Evolutionary conservation across 1,140 invertebrate genomes (phyloP).

Genomic region (Drosophila nannoptera): DNA sequence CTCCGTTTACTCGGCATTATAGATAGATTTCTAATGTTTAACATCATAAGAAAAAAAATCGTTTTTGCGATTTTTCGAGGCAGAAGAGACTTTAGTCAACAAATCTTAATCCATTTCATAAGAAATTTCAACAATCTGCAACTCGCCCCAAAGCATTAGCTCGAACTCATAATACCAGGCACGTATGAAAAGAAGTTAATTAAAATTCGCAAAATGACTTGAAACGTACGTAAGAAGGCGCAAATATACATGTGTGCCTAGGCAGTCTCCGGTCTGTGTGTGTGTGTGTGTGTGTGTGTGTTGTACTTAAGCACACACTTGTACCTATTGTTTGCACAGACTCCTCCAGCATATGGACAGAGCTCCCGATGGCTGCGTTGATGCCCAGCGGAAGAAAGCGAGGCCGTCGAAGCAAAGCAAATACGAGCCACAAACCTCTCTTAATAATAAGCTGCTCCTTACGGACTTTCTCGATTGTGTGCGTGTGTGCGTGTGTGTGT

Average conservation of each 20-base stretch:
- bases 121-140: neutral
- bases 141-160: slow-evolving; percentile 4
- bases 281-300: slow-evolving; percentile 7
- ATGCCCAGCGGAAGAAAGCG: slow-evolving; percentile 13
- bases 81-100: too few species aligned
- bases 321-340: slow-evolving; percentile 50
- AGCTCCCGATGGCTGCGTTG: slow-evolving; percentile 7
- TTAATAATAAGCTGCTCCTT: slow-evolving; percentile 56
- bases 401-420: slow-evolving; percentile 51
- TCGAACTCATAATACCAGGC: slow-evolving; percentile 5
- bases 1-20: too few species aligned
- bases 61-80: too few species aligned
- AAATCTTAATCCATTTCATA: too few species aligned
- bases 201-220: slow-evolving; percentile 68
- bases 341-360: slow-evolving; percentile 45
- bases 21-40: too few species aligned
- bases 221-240: slow-evolving; percentile 30
- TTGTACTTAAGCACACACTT: slow-evolving; percentile 48
- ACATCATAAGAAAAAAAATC: too few species aligned
- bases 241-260: neutral
- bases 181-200: slow-evolving; percentile 67
- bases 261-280: neutral
- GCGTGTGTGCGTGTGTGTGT: slow-evolving; percentile 4
- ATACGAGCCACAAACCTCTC: slow-evolving; percentile 48
- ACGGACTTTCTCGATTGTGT: slow-evolving; percentile 20